Evolutionary conservation across 2,888 invertebrate species (phyloP).

Genomic region (Cryptus viduatorius): DNA sequence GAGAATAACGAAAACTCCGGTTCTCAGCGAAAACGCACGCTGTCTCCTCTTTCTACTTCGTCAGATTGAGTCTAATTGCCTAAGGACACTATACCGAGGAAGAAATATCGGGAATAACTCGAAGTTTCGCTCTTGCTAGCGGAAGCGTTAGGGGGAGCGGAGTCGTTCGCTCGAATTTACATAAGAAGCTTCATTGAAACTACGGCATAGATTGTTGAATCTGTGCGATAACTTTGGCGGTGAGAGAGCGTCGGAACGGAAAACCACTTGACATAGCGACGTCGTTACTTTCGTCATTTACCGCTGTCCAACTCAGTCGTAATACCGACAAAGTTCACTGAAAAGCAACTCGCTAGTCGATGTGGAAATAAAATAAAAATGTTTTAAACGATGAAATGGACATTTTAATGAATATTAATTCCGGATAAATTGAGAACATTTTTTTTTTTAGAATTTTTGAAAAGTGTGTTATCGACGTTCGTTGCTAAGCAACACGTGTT

Average conservation of each 20-base stretch:
- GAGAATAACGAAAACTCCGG: conserved; percentile 10
- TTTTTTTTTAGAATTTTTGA: too few species aligned
- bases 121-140: conserved; percentile 9
- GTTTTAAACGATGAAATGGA: too few species aligned
- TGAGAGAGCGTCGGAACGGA: neutral
- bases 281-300: conserved; percentile 7
- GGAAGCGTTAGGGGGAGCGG: neutral
- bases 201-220: neutral
- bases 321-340: neutral
- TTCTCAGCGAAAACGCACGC: conserved; percentile 33
- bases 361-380: neutral
- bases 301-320: neutral
- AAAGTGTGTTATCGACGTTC: conserved; percentile 4
- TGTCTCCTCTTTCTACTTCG: conserved; percentile 21
- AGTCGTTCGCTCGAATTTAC: conserved; percentile 12
- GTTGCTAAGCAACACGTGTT: conserved; percentile 73
- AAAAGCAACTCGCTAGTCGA: neutral
- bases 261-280: neutral
- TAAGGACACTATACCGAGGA: conserved; percentile 22
- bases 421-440: too few species aligned
- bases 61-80: conserved; percentile 46
- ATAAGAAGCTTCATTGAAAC: conserved; percentile 39
- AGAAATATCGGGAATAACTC: conserved; percentile 12
- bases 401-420: too few species aligned
- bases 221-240: neutral